phyloP scores from a whole-genome alignment of 2,888 invertebrate genomes.

The Eupithecia pulchellata region DNA sequence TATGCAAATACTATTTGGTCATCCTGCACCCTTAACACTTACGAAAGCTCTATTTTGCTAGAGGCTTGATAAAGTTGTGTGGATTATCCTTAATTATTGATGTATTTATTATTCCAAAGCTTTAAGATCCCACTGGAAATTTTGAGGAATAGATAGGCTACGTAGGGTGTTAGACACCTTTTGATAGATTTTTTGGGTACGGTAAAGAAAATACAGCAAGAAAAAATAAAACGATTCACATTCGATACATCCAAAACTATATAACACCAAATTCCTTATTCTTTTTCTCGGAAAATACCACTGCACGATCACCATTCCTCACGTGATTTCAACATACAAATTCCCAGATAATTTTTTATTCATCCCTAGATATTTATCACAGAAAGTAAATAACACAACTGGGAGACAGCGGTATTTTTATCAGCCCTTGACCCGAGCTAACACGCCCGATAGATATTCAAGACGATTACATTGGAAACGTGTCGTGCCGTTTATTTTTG shows the following conservation, averaged over 20 bases:
- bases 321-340: neutral
- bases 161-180: neutral
- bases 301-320: neutral
- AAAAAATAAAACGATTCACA: neutral
- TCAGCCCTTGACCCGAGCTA: constrained; percentile 43
- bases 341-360: constrained; percentile 13
- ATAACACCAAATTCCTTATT: neutral
- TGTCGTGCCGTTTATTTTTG: constrained; percentile 27
- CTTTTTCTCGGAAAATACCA: neutral
- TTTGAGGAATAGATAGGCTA: neutral
- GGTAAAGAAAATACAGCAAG: neutral
- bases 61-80: no score
- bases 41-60: no score
- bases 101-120: no score
- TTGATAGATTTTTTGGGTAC: neutral
- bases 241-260: neutral
- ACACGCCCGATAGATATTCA: constrained; percentile 39
- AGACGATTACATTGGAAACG: constrained; percentile 34
- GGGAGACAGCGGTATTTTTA: constrained; percentile 40
- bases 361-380: constrained; percentile 25
- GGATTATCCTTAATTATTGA: no score
- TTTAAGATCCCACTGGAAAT: neutral
- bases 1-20: no score
- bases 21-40: no score
- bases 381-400: constrained; percentile 30